These are phyloP conservation scores for Grammomys dolichurus DNA, from an alignment of 2,113 vertebrate species.

Conservation along the genomic window DNA sequence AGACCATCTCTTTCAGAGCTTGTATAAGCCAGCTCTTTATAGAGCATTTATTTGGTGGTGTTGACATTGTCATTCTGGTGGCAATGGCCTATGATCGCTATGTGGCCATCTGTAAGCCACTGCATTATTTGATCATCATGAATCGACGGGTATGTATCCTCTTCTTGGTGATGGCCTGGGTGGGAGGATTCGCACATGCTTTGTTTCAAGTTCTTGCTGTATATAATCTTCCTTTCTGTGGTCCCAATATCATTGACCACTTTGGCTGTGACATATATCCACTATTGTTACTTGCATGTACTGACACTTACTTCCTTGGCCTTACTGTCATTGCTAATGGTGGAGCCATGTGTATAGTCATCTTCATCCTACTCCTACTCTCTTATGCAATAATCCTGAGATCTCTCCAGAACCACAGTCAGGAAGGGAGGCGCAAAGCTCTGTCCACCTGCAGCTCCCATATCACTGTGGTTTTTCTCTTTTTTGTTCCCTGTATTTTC, in stretches of 20 bases:
- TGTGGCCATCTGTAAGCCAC: slow-evolving; percentile 70
- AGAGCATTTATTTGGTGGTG: slow-evolving; percentile 55
- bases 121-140: slow-evolving; percentile 32
- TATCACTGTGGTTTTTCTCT: background rate
- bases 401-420: background rate
- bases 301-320: slow-evolving; percentile 1
- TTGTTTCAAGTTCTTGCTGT: background rate
- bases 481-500: slow-evolving; percentile 18
- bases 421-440: background rate
- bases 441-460: background rate
- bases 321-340: slow-evolving; percentile 67
- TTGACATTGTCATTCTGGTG: slow-evolving; percentile 71
- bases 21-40: slow-evolving; percentile 76
- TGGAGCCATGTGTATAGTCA: slow-evolving; percentile 38
- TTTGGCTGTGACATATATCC: background rate
- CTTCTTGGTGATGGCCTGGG: background rate
- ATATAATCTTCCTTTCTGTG: background rate
- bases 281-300: slow-evolving; percentile 54
- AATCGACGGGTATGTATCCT: background rate
- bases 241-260: slow-evolving; percentile 4
- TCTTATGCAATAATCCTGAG: background rate
- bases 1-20: slow-evolving; percentile 53
- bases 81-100: slow-evolving; percentile 61
- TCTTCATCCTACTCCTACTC: slow-evolving; percentile 1
- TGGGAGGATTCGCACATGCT: background rate